These are phyloP conservation scores for Chionodraco myersi DNA, from an alignment of 2,113 vertebrate genomes.

Conservation along the genomic window DNA sequence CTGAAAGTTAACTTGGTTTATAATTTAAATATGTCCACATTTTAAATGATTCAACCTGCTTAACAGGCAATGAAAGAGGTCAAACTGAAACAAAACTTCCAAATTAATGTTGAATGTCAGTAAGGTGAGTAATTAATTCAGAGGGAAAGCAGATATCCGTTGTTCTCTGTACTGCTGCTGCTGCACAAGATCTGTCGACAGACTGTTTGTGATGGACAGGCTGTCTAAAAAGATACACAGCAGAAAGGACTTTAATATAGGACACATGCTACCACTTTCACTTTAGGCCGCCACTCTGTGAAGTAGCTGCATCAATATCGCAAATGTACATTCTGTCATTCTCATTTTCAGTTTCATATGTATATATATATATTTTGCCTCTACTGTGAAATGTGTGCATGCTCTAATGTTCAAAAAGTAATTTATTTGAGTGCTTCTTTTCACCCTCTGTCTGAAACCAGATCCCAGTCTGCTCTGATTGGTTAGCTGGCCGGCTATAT, in stretches of 20 bases:
- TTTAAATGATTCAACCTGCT: neutral
- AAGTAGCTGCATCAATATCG: neutral
- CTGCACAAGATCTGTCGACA: neutral
- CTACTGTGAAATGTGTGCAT: too few species aligned
- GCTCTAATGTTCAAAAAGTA: too few species aligned
- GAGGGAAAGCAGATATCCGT: neutral
- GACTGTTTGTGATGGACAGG: constrained; percentile 4
- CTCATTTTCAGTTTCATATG: too few species aligned
- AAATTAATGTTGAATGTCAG: neutral
- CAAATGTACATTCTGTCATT: constrained; percentile 10
- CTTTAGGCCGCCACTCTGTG: neutral
- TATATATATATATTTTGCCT: too few species aligned
- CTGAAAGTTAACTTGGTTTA: neutral
- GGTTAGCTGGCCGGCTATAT: too few species aligned
- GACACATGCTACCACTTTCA: neutral
- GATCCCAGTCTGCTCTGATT: too few species aligned
- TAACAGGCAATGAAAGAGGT: neutral
- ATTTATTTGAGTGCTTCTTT: too few species aligned
- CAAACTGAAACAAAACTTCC: neutral
- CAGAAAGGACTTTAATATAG: neutral
- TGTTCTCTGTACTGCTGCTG: neutral
- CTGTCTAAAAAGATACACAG: neutral
- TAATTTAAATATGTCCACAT: neutral
- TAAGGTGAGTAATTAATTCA: constrained; percentile 1
- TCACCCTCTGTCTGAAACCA: too few species aligned